phyloP scores from a whole-genome alignment of 2,888 invertebrate genomes.

The Leptinotarsa peninsularis region DNA sequence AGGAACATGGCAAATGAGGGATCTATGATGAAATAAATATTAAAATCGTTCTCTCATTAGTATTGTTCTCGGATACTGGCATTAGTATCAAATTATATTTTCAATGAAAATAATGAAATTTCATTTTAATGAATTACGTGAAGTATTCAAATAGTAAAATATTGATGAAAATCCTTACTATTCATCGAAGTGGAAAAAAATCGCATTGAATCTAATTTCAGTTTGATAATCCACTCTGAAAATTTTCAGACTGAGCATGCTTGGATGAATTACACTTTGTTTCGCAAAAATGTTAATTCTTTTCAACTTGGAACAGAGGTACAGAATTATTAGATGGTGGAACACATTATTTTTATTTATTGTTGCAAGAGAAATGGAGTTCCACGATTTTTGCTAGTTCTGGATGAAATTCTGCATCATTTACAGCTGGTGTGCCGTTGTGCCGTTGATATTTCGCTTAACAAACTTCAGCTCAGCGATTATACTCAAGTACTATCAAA shows the following conservation, averaged over 20 bases:
- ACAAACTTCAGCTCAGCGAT: not conserved
- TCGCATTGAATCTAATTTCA: not conserved
- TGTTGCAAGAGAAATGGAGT: constrained; percentile 5
- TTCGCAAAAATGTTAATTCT: not conserved
- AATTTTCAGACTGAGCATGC: not conserved
- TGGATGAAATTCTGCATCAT: not conserved
- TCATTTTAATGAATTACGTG: not conserved
- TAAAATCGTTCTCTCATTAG: not conserved
- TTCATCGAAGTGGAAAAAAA: not conserved
- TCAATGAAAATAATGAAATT: constrained; percentile 2
- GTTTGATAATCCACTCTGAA: constrained; percentile 7
- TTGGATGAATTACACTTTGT: not conserved
- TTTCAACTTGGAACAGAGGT: no score
- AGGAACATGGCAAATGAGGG: not conserved
- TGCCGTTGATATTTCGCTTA: constrained; percentile 3
- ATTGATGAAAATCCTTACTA: not conserved
- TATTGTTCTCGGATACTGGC: not conserved
- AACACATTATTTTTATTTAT: constrained; percentile 2
- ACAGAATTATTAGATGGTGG: constrained; percentile 2
- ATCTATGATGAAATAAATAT: not conserved
- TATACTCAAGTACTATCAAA: not conserved
- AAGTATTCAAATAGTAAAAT: constrained; percentile 8
- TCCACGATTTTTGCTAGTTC: not conserved
- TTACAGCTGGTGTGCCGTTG: constrained; percentile 6
- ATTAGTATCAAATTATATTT: not conserved